Percentiles rank a stretch among this genome's conserved stretches.
phyloP scores from a whole-genome alignment of 2,888 invertebrate genomes.

The Conistra vaccinii region DNA sequence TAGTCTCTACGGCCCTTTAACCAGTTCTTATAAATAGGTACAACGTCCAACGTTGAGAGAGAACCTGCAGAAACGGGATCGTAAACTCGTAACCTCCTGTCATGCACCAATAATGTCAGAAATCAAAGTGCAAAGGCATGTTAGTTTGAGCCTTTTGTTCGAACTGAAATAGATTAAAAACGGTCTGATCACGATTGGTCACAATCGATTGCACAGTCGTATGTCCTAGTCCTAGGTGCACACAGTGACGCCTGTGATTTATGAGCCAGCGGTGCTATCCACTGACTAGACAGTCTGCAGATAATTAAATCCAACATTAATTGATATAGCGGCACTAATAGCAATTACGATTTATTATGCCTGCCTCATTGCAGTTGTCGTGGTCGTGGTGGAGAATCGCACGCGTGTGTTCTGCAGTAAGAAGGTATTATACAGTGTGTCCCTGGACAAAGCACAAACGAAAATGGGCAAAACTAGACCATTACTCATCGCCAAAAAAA shows the following conservation, averaged over 20 bases:
- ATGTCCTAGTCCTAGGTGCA: constrained; percentile 66
- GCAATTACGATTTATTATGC: constrained; percentile 79
- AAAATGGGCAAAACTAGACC: too few relatives aligned
- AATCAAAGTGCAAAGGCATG: constrained; percentile 60
- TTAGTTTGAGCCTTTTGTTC: constrained; percentile 58
- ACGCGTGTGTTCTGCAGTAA: constrained; percentile 31
- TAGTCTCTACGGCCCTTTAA: too few relatives aligned
- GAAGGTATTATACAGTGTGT: too few relatives aligned
- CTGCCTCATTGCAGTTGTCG: too few relatives aligned
- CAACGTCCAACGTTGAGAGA: not conserved
- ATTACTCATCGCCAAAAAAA: too few relatives aligned
- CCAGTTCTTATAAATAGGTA: not conserved
- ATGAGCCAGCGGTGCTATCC: constrained; percentile 72
- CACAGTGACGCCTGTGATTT: constrained; percentile 75
- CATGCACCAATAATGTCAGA: constrained; percentile 45
- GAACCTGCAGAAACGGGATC: constrained; percentile 7
- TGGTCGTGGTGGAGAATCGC: constrained; percentile 55
- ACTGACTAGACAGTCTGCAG: constrained; percentile 79
- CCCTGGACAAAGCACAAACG: too few relatives aligned
- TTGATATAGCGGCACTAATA: constrained; percentile 84
- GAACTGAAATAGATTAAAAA: constrained; percentile 65
- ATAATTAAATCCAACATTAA: constrained; percentile 86
- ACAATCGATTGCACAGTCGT: constrained; percentile 82
- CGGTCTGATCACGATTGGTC: constrained; percentile 73
- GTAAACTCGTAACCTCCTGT: constrained; percentile 26